Evolutionary conservation across 2,888 invertebrate species (phyloP), one percentile per base, ranked within the genome.

Genomic region (Melinaea marsaeus): DNA sequence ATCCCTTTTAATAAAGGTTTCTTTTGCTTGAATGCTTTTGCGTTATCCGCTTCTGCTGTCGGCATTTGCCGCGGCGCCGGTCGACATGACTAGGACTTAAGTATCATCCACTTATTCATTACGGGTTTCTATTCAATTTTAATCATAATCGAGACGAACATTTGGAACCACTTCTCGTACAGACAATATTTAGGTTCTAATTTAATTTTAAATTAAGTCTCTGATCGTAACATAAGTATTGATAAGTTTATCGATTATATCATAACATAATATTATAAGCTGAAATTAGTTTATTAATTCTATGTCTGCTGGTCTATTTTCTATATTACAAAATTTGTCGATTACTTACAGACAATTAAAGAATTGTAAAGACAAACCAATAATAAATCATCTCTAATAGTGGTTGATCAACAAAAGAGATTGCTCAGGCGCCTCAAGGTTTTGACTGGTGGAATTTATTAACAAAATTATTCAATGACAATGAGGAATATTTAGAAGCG

Each of bases 91-190:
- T 81, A 79, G 83, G 84, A 89, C 87, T 88, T 84, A 83, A 88
- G 88, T 89, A 88, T 88, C 88, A 90, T 90, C 88, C 84, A 88
- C 87, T 89, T 87, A 87, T 87, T 86, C 84, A 87, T 87, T 88
- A 88, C 85, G 80, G 78, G 76, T 78, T 81, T 85, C 86, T 84
- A 86, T 88, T 88, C 83, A 81, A 78, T 84, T 87, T 88, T 84
- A 87, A 89, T 88, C 85, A 85, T 87, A 87, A 88, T 86, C 86
- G 79, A 69, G 67, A 71, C 55, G 46, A 51, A 57, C 66, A 56
- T 62, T 60, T 60, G 63, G 59, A 60, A 63, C 63, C 60, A 62
- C 60, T 63, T 66, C 63, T 63, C 47, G 60, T 58, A 57, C 58
- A 60, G 22, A 63, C 56, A 66, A 65, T 66, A 60, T 55, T 55